A percentile compares a stretch with the other conserved stretches of the same genome.
These are phyloP conservation scores for Bombus breviceps DNA, from an alignment of 1,140 invertebrate genomes.

Conservation along the genomic window DNA sequence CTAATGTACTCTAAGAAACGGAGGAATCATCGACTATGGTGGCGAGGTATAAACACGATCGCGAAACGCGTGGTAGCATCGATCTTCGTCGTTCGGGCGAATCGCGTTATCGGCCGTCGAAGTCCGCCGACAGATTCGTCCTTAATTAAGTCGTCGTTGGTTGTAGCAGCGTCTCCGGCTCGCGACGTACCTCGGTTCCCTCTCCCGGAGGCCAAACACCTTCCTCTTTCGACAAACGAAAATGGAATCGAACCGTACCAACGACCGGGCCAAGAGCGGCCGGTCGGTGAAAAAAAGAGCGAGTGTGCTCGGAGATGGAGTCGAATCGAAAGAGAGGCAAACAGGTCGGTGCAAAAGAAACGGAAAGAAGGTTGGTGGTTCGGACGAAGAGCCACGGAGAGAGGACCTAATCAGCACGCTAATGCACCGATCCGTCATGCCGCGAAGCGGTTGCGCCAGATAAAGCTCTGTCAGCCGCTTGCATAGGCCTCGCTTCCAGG, in stretches of 20 bases:
- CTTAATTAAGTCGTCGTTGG: constrained; percentile 49
- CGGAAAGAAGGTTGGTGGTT: neutral
- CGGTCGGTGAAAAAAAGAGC: neutral
- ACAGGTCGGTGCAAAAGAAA: neutral
- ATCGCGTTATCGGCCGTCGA: constrained; percentile 25
- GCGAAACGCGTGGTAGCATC: constrained; percentile 15
- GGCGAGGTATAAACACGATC: neutral
- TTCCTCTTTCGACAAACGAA: constrained; percentile 32
- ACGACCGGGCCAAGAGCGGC: neutral
- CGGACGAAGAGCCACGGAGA: constrained; percentile 39
- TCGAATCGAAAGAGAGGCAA: constrained; percentile 12
- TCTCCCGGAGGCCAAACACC: constrained; percentile 29
- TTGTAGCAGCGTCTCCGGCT: constrained; percentile 24
- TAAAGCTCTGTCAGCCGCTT: constrained; percentile 55
- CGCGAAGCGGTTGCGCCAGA: constrained; percentile 54
- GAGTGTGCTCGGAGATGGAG: neutral
- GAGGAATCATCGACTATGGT: neutral
- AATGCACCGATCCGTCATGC: constrained; percentile 79
- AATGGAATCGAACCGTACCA: constrained; percentile 33
- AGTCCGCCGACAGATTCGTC: constrained; percentile 35
- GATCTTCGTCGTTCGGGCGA: constrained; percentile 29
- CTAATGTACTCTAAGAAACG: neutral
- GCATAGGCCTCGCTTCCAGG: constrained; percentile 33
- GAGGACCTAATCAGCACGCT: constrained; percentile 73
- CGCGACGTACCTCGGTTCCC: neutral